Evolutionary conservation across 2,888 invertebrate species (phyloP), one percentile per base, ranked within the genome.

Genomic region (Atherix ibis): DNA sequence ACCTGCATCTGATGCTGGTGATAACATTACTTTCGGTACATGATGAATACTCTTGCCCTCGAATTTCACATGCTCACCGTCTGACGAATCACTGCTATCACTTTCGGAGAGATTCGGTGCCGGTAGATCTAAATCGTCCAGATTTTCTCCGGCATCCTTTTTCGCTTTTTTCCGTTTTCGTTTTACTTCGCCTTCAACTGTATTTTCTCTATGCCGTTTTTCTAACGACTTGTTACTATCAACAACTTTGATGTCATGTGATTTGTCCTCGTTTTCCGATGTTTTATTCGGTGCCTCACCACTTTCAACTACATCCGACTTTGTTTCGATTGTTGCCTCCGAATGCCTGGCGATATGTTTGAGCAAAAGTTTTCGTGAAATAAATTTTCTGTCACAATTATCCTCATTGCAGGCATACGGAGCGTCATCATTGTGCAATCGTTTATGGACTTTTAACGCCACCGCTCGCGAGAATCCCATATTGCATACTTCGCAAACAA

Each of bases 61-160:
- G 4, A 45, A 39, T 12, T 30, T 17, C 5, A 24, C n/a, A 33
- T 42, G 45, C 10, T 41, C 40, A 15, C 63, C 59, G 4, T 57
- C 61, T 16, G 62, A 71, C 41, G 81, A 82, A 38, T 73, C 72
- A 45, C 78, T 80, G 42, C 78, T 81, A 47, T 84, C 85, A 53
- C 83, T 83, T 49, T 85, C 85, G 1, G 84, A 85, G 27, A 87
- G 64, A 64, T 85, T 85, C 27, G 84, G 63, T 3, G 80, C 84
- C 3, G 83, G 84, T 35, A 87, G 62, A 62, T 85, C 73, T 2
- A 76, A 67, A 49, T 76, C 77, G 4, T 73, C 68, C 33, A 58
- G 36, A 4, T 51, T 53, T 32, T 56, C 56, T 37, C 58, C 58
- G 18, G 48, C 50, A 3, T 52, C 48, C 33, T 56, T 58, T 29